Conservation (phyloP, 2,113 vertebrate species). For the Glareola pratincola region DNA sequence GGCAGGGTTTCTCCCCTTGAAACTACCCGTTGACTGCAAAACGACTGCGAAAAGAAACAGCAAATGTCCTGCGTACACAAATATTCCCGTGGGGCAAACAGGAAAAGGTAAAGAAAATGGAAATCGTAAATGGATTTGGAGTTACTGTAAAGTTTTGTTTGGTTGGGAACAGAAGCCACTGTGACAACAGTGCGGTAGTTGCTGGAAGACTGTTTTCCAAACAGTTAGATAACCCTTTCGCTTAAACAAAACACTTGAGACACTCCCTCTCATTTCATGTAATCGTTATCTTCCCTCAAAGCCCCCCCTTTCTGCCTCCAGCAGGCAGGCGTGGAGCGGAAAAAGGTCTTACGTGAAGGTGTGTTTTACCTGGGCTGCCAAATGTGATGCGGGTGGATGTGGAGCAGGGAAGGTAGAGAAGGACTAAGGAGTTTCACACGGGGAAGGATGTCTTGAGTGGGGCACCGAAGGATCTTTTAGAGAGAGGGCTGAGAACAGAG, state of each 20-base stretch:
- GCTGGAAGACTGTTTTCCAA: not conserved
- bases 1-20: not conserved
- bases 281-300: not conserved
- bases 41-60: not conserved
- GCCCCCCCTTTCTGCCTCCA: not conserved
- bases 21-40: not conserved
- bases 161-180: not conserved
- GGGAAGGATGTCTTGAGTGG: not conserved
- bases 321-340: not conserved
- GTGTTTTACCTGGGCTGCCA: not conserved
- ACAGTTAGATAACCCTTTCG: not conserved
- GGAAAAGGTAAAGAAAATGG: not conserved
- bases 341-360: not conserved
- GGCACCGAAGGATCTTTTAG: not conserved
- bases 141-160: not conserved
- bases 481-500: not conserved
- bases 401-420: not conserved
- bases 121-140: not conserved
- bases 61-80: rapidly evolving
- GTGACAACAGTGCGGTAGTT: not conserved
- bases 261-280: not conserved
- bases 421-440: not conserved
- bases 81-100: not conserved
- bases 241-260: not conserved
- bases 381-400: not conserved